These are phyloP conservation scores for Hetaerina americana DNA, from an alignment of 1,140 invertebrate genomes.

Conservation along the genomic window DNA sequence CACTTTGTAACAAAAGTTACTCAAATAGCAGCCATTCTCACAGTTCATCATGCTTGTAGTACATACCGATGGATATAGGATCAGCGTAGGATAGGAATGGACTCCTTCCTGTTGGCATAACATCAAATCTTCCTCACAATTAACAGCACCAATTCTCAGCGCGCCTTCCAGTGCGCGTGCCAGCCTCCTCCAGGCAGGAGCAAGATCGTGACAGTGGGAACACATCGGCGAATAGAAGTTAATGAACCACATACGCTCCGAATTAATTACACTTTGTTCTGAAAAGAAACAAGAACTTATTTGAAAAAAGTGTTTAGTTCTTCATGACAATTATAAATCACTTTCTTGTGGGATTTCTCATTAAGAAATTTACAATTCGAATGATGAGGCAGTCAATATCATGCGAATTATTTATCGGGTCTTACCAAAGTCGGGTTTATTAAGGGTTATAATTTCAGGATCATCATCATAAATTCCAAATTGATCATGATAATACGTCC, in stretches of 20 bases:
- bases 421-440: conserved; percentile 61
- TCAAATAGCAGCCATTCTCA: too few relatives aligned
- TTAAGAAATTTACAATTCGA: not conserved
- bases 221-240: conserved; percentile 80
- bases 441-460: conserved; percentile 63
- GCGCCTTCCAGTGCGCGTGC: conserved; percentile 57
- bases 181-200: conserved; percentile 62
- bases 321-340: not conserved
- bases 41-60: too few relatives aligned
- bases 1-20: too few relatives aligned
- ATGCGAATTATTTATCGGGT: conserved; percentile 13
- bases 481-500: conserved; percentile 69
- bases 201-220: conserved; percentile 67
- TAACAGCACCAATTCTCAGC: conserved; percentile 61
- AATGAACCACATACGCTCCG: conserved; percentile 61
- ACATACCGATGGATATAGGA: conserved; percentile 35
- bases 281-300: conserved; percentile 13
- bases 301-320: not conserved
- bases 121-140: conserved; percentile 62
- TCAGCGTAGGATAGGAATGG: conserved; percentile 52
- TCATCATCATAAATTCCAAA: conserved; percentile 85
- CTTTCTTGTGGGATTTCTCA: not conserved
- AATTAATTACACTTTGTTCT: conserved; percentile 47
- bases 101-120: conserved; percentile 53
- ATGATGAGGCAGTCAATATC: not conserved